A percentile compares a stretch with the other conserved stretches of the same genome.
phyloP scores from a whole-genome alignment of 1,140 invertebrate genomes.

The Ceratoteleas bidentatus region DNA sequence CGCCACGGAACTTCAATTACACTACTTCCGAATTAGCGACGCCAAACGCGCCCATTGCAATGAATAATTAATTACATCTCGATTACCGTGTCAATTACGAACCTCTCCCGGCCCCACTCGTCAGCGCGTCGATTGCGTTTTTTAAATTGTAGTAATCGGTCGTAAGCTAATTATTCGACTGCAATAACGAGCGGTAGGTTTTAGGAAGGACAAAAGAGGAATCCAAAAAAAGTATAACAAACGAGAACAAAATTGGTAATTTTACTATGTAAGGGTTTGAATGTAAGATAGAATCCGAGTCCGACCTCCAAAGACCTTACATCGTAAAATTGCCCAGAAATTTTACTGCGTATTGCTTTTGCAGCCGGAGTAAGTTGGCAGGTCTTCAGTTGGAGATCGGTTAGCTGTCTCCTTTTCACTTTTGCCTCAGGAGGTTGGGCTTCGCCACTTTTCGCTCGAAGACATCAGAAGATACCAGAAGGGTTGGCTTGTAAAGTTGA shows the following conservation, averaged over 20 bases:
- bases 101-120: conserved; percentile 10
- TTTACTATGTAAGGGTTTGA: not conserved
- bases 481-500: too few species aligned
- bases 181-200: too few species aligned
- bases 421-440: not conserved
- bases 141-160: conserved; percentile 59
- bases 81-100: conserved; percentile 61
- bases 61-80: conserved; percentile 65
- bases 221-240: too few species aligned
- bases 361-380: not conserved
- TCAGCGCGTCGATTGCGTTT: conserved; percentile 40
- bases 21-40: conserved; percentile 55
- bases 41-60: conserved; percentile 55
- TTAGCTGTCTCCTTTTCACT: not conserved
- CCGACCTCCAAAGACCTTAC: not conserved
- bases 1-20: conserved; percentile 47
- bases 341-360: too few species aligned
- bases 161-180: conserved; percentile 61
- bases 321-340: not conserved
- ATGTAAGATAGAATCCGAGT: too few species aligned
- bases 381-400: not conserved
- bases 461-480: too few species aligned
- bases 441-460: conserved; percentile 10
- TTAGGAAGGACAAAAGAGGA: too few species aligned
- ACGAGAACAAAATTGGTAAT: not conserved